Conservation (phyloP, 2,888 invertebrate genomes). For the Ophioninae sp. region DNA sequence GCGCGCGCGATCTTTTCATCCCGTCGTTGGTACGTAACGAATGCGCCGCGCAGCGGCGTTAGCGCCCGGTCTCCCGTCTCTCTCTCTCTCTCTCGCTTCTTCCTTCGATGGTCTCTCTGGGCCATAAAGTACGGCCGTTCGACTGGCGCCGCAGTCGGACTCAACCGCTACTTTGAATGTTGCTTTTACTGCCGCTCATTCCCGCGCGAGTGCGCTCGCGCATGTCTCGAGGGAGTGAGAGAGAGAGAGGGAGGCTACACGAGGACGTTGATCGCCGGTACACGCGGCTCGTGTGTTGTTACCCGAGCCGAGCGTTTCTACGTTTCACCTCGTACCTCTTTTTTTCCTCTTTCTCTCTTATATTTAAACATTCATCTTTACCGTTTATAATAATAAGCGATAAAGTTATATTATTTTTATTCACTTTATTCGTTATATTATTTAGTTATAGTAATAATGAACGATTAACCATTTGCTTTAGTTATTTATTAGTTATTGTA, state of each 20-base stretch:
- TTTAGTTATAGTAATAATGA: too few species aligned
- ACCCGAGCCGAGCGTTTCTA: not conserved
- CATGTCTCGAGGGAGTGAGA: conserved; percentile 31
- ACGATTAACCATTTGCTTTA: too few species aligned
- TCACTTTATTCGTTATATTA: too few species aligned
- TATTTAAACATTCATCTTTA: too few species aligned
- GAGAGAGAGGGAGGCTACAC: conserved; percentile 22
- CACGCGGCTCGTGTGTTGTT: not conserved
- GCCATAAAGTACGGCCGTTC: conserved; percentile 73
- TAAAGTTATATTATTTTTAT: too few species aligned
- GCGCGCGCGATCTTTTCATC: conserved; percentile 35
- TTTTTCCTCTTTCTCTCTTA: too few species aligned
- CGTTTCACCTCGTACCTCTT: not conserved
- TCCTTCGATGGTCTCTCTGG: conserved; percentile 49
- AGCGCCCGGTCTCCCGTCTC: not conserved
- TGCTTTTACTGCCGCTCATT: conserved; percentile 72
- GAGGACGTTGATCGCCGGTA: conserved; percentile 43
- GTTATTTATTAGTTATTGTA: too few species aligned
- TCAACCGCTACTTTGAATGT: conserved; percentile 73
- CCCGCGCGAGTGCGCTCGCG: conserved; percentile 53
- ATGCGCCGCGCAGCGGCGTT: conserved; percentile 7
- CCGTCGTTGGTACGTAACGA: conserved; percentile 14
- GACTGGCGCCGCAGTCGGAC: conserved; percentile 72
- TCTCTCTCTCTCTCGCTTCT: not conserved
- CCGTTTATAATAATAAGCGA: too few species aligned